A percentile compares a stretch with the other conserved stretches of the same genome.
Conservation (phyloP, 2,113 vertebrate genomes). For the Notothenia coriiceps region DNA sequence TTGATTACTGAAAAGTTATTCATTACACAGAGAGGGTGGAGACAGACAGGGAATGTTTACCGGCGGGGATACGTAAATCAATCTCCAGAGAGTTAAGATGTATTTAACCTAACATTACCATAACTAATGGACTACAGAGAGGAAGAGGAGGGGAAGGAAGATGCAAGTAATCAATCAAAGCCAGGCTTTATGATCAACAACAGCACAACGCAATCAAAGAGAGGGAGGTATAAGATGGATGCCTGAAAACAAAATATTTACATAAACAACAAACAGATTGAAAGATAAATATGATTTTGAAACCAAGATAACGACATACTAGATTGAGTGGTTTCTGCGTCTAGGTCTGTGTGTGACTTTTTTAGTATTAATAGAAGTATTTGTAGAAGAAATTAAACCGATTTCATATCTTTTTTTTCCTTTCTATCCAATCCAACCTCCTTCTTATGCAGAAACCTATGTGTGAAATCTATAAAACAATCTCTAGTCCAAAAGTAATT, state of each 20-base stretch:
- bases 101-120: conserved; percentile 69
- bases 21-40: neutral
- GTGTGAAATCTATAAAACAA: too few species aligned
- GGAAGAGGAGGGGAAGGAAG: conserved; percentile 16
- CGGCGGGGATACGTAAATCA: conserved; percentile 49
- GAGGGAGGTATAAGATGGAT: neutral
- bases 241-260: neutral
- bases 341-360: neutral
- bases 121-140: conserved; percentile 63
- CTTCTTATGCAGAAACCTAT: too few species aligned
- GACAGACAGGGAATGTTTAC: conserved; percentile 1
- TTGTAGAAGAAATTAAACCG: too few species aligned
- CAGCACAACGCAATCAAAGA: neutral
- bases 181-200: conserved; percentile 31
- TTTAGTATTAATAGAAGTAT: too few species aligned
- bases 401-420: too few species aligned
- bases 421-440: too few species aligned
- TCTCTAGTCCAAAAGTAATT: too few species aligned
- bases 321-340: neutral
- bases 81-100: conserved; percentile 64
- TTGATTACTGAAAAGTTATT: conserved; percentile 29
- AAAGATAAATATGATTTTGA: neutral
- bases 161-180: conserved; percentile 59
- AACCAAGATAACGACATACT: neutral
- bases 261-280: neutral